Base-by-base conservation (phyloP, 2,888 invertebrate species). In the Creontiades dilutus region DNA sequence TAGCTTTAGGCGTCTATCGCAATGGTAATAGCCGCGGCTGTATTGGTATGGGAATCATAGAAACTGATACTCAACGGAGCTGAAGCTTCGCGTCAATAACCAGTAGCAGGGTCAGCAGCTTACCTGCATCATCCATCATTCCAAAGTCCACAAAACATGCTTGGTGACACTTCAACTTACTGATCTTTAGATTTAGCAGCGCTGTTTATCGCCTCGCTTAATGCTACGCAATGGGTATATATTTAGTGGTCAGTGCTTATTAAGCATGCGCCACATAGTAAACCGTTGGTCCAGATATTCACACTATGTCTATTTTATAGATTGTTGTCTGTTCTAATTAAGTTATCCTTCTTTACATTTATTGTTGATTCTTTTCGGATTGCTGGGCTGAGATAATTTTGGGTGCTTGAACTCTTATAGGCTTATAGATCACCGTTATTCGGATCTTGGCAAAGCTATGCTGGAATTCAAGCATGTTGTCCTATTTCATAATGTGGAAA, bases 201-300 rank as follows among this genome's bases (percentile, higher is more conserved):
- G 52, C 52, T 52, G 16, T 52, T 68, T 68, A 68, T 68, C 52
- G 82, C 82, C 47, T 82, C 47, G 82, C 82, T 27, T 81, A 16
- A 47, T 47, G 80, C 80, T 37, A 47, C 46, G 37, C 37, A 37
- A 37, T 37, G 37, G 76, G 7, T 46, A 13, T 81, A 19, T 47
- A 28, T 28, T 46, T 82, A 82, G 82, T 82, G 82, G 82, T 14
- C 82, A 5, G 14, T 78, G 82, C 82, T 82, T 82, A 23, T 52
- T 23, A 27, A 52, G 82, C 52, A 82, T 82, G 82, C 52, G 47
- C 47, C 82, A 82, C 82, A 19, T 68, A 68, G 68, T 52, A 52
- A 52, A 52, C 0, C 68, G 68, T 68, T 68, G 68, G 68, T 68
- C 68, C 68, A 68, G 68, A 68, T 68, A 52, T 47, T 82, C 52